Percentiles rank a stretch among this genome's conserved stretches.
These are phyloP conservation scores for Octopus sinensis DNA, from an alignment of 1,140 invertebrate genomes.

Conservation along the genomic window DNA sequence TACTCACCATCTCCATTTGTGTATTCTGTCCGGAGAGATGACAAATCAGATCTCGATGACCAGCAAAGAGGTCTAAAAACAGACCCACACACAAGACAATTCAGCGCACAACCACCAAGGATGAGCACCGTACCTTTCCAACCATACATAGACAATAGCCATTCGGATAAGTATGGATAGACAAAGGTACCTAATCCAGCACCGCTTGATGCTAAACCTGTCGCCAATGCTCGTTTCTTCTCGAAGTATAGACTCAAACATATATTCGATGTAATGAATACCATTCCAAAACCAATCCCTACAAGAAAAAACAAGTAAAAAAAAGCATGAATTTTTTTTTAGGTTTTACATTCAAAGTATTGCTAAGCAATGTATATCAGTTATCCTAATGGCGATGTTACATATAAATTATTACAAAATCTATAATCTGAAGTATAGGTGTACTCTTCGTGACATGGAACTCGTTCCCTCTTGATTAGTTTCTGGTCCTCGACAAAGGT, in stretches of 20 bases:
- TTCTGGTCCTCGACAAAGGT: too few relatives aligned
- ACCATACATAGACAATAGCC: slow-evolving; percentile 41
- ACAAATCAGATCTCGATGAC: not conserved
- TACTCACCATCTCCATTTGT: slow-evolving; percentile 9
- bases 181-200: slow-evolving; percentile 53
- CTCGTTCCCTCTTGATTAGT: too few relatives aligned
- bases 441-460: too few relatives aligned
- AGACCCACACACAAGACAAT: slow-evolving; percentile 73
- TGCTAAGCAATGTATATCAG: too few relatives aligned
- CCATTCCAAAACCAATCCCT: slow-evolving; percentile 81
- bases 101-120: slow-evolving; percentile 74
- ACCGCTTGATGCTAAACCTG: slow-evolving; percentile 71
- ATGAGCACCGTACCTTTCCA: slow-evolving; percentile 69
- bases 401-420: too few relatives aligned
- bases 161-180: slow-evolving; percentile 46
- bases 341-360: not conserved
- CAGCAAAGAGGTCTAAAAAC: slow-evolving; percentile 73
- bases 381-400: too few relatives aligned
- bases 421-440: too few relatives aligned
- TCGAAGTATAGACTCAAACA: slow-evolving; percentile 86
- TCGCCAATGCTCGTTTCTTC: slow-evolving; percentile 82
- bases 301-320: slow-evolving; percentile 48
- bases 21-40: not conserved
- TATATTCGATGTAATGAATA: slow-evolving; percentile 70
- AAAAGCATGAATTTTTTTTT: not conserved